Base-by-base conservation (phyloP, 1,140 invertebrate species). In the Orchestia grillus region DNA sequence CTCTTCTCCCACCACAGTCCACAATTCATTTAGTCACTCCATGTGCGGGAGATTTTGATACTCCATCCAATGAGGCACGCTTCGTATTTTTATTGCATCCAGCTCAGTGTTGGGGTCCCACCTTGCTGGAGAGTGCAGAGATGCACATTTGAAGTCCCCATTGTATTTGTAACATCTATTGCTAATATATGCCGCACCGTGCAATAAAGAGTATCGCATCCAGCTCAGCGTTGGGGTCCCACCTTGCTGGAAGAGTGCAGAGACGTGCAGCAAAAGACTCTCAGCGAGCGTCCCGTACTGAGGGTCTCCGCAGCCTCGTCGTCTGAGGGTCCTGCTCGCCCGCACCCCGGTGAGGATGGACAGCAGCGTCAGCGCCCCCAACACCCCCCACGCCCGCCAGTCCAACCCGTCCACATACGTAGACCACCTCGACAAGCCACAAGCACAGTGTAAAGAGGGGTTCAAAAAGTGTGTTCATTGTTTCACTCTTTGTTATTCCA, bases 331-430 rank as follows among this genome's bases (percentile, higher is more conserved):
- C 28, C n/a, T 41, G 88, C 41, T 42, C 88, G 41, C 88, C 43
- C 41, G 15, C n/a, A 4, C 28, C 41, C 88, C 88, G 88, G 43
- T 90, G 88, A 44, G 41, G 43, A 36, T 44, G n/a, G 88, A 90
- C 41, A 90, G 41, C 44, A 94, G 16, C 92, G 92, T 94, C 44
- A 94, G 44, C 36, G 92, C 44, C 43, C 43, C 43, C 92, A 94
- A 44, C 43, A 47, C 43, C 23, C 6, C 44, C 92, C 92, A 94
- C 92, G 44, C 92, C 92, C 40, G 92, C 43, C 92, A 40, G 40
- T 94, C 44, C 41, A 94, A 47, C 40, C 92, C 92, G 28, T 94
- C 92, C 44, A 94, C 92, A 44, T 94, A 94, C 44, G 92, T 94
- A 6, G 92, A 47, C 92, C 92, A 94, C 36, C 92, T 94, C 3